Evolutionary conservation across 1,140 invertebrate genomes (phyloP).

Genomic region (Physella acuta): DNA sequence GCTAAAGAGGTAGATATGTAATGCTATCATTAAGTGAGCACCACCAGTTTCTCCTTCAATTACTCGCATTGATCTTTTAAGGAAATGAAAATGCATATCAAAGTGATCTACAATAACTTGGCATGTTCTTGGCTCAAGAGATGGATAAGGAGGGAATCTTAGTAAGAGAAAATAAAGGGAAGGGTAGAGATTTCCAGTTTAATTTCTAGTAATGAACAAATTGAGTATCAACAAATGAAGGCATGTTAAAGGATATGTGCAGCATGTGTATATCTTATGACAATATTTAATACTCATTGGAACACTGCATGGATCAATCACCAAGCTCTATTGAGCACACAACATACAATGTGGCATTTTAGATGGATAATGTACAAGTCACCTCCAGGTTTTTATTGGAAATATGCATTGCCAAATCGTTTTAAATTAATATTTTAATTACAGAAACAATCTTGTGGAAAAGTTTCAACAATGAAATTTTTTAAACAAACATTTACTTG

Average conservation of each 20-base stretch:
- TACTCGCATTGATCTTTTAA: no score
- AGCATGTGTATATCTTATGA: neutral
- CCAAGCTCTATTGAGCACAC: constrained; percentile 23
- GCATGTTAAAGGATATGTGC: constrained; percentile 2
- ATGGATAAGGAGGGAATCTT: neutral
- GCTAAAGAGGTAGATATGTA: no score
- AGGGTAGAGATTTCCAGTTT: neutral
- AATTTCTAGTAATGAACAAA: neutral
- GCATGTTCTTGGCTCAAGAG: neutral
- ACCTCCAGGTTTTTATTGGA: no score
- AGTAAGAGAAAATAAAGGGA: neutral
- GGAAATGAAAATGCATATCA: neutral
- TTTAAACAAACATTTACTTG: no score
- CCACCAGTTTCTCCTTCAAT: no score
- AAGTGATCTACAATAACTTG: neutral
- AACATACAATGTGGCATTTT: constrained; percentile 13
- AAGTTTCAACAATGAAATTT: no score
- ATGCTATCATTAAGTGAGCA: no score
- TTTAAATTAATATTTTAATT: no score
- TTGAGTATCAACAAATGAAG: neutral
- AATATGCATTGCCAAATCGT: no score
- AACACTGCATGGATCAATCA: constrained; percentile 28
- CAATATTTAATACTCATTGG: constrained; percentile 19
- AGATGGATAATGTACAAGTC: no score
- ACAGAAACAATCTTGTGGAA: no score